A percentile compares a stretch with the other conserved stretches of the same genome.
phyloP scores from a whole-genome alignment of 2,888 invertebrate genomes.

The Lithophane semibrunnea region DNA sequence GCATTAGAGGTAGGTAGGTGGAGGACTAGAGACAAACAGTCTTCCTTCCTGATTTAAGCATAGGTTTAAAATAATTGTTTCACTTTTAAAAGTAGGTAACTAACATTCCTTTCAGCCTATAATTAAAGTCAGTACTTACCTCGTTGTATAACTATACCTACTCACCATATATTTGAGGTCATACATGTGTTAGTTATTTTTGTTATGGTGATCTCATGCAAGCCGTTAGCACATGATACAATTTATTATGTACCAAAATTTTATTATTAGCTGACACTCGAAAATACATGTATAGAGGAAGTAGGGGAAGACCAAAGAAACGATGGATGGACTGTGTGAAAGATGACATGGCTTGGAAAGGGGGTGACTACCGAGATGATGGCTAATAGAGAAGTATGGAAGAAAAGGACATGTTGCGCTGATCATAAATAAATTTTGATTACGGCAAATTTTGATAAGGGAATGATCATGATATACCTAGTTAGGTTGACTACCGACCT shows the following conservation, averaged over 20 bases:
- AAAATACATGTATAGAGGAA: background rate
- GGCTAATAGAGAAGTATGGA: background rate
- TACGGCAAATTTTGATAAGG: background rate
- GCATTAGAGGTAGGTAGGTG: background rate
- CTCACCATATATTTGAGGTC: conserved; percentile 26
- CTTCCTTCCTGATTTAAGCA: background rate
- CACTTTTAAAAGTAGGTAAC: background rate
- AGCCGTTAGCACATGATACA: conserved; percentile 22
- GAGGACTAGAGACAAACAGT: background rate
- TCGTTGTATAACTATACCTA: conserved; percentile 2
- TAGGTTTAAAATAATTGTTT: conserved; percentile 1
- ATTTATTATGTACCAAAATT: conserved; percentile 9
- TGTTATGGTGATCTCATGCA: conserved; percentile 44
- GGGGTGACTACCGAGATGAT: background rate
- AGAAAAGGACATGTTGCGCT: background rate
- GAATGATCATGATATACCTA: background rate
- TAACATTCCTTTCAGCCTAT: background rate
- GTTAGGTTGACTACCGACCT: background rate
- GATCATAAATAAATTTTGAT: background rate
- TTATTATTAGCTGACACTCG: background rate
- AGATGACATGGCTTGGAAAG: background rate
- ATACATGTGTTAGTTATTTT: conserved; percentile 41
- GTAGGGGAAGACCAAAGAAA: background rate
- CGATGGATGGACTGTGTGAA: background rate
- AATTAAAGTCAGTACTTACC: conserved; percentile 30